A percentile compares a stretch with the other conserved stretches of the same genome.
These are phyloP conservation scores for Arctia plantaginis DNA, from an alignment of 2,888 invertebrate genomes.

Conservation along the genomic window DNA sequence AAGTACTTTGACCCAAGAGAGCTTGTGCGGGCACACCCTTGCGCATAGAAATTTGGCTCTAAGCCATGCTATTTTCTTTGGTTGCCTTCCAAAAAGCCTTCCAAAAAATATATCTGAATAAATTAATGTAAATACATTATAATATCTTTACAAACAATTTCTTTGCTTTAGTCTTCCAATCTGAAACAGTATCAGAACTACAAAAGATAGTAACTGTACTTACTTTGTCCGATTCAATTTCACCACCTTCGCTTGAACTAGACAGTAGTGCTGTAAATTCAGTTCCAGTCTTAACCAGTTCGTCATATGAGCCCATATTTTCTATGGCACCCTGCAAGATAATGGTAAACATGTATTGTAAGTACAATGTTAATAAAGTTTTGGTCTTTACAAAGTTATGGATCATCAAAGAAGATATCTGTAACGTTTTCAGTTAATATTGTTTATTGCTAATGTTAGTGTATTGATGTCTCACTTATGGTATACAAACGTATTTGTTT, in stretches of 20 bases:
- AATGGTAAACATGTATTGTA: background rate
- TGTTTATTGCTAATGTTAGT: too few species aligned
- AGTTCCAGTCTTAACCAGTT: constrained; percentile 83
- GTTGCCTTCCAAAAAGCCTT: background rate
- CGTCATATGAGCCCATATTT: constrained; percentile 87
- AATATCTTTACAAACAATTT: background rate
- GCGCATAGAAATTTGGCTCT: background rate
- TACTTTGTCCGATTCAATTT: constrained; percentile 51
- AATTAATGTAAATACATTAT: background rate
- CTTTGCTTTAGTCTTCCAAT: background rate
- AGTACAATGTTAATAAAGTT: background rate
- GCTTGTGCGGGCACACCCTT: background rate
- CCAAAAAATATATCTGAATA: background rate
- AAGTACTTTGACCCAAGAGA: background rate
- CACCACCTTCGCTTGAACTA: constrained; percentile 60
- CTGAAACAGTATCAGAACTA: background rate
- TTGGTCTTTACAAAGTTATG: too few species aligned
- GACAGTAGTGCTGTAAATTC: constrained; percentile 78
- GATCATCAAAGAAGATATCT: too few species aligned
- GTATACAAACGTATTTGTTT: too few species aligned
- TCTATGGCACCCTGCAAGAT: constrained; percentile 82
- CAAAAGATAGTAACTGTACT: constrained; percentile 17
- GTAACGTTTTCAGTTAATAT: too few species aligned
- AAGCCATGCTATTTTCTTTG: background rate
- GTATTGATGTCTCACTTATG: too few species aligned